These are phyloP conservation scores for Ornithoptera alexandrae DNA, from an alignment of 2,888 invertebrate genomes.

Conservation along the genomic window DNA sequence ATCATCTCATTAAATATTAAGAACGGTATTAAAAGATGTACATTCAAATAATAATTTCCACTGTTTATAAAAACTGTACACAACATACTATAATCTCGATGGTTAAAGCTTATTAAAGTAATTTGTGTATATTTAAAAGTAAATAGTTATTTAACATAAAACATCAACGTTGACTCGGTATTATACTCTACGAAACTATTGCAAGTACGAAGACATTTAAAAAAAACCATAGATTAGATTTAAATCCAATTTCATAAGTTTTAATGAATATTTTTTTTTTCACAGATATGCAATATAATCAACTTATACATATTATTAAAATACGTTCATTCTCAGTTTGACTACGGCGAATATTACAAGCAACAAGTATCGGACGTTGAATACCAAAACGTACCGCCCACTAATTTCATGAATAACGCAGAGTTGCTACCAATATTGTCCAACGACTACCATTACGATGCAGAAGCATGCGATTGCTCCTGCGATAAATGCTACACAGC, in stretches of 20 bases:
- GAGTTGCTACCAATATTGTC: background rate
- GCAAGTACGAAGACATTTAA: too few relatives aligned
- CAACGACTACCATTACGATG: constrained; percentile 12
- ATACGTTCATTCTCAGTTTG: constrained; percentile 13
- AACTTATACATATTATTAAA: constrained; percentile 6
- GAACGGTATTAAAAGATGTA: background rate
- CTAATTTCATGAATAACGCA: constrained; percentile 11
- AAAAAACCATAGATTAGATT: too few relatives aligned
- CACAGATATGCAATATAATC: constrained; percentile 12
- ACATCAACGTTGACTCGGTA: too few relatives aligned
- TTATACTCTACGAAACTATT: too few relatives aligned
- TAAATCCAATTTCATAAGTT: background rate
- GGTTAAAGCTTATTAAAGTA: too few relatives aligned
- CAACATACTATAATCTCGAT: too few relatives aligned
- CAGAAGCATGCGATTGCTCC: constrained; percentile 34
- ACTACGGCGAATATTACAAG: constrained; percentile 14
- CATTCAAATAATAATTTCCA: background rate
- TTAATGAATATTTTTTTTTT: background rate
- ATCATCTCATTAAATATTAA: background rate
- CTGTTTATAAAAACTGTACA: too few relatives aligned
- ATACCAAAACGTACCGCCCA: constrained; percentile 9
- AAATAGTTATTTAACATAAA: too few relatives aligned
- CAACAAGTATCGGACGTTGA: constrained; percentile 6
- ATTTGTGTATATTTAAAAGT: too few relatives aligned
- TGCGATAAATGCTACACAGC: constrained; percentile 42